Percentiles rank a stretch among this genome's conserved stretches.
Evolutionary conservation across 2,888 invertebrate species (phyloP).

Genomic region (Balanococcus diminutus): DNA sequence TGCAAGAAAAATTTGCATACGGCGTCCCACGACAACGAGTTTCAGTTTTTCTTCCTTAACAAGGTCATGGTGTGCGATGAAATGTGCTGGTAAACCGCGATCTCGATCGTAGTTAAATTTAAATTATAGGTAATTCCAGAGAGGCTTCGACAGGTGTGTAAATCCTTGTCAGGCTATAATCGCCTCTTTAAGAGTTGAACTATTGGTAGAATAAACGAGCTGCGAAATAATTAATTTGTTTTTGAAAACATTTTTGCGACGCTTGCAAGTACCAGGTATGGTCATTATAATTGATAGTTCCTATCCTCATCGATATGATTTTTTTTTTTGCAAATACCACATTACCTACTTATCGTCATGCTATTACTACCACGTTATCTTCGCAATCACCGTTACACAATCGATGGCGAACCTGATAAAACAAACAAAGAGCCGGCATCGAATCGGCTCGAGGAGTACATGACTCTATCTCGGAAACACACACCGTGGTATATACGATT

Average conservation of each 20-base stretch:
- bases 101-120: not conserved
- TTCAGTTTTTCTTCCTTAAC: not conserved
- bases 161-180: not conserved
- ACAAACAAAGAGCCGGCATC: not conserved
- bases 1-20: not conserved
- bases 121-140: not conserved
- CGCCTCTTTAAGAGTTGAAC: not conserved
- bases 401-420: not conserved
- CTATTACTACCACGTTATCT: not conserved
- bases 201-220: not conserved
- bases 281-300: too few relatives aligned
- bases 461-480: not conserved
- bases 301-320: too few relatives aligned
- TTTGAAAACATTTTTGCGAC: too few relatives aligned
- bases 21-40: not conserved
- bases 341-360: not conserved
- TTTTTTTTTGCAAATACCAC: too few relatives aligned
- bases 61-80: not conserved
- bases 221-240: not conserved
- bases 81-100: not conserved
- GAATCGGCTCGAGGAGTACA: not conserved
- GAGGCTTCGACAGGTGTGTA: constrained; percentile 2
- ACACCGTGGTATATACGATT: not conserved
- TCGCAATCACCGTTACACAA: not conserved
- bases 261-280: too few relatives aligned